These are phyloP conservation scores for Dryoscopus gambensis DNA, from an alignment of 2,113 vertebrate genomes.

Conservation along the genomic window DNA sequence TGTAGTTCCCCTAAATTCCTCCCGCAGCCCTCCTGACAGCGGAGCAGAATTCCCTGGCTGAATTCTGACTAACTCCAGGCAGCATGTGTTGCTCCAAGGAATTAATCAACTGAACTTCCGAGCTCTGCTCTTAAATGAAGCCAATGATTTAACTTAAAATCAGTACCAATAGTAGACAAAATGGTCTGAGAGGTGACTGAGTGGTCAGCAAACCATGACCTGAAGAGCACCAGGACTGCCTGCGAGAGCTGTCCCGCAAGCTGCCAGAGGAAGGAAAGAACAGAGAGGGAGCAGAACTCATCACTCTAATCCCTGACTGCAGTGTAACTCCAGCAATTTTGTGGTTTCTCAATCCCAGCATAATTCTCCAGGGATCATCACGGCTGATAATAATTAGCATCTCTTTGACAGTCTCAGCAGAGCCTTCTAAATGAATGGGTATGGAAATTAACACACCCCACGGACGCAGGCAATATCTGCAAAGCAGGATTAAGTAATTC, in stretches of 20 bases:
- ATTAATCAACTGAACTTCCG: background rate
- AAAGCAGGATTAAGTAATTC: conserved; percentile 11
- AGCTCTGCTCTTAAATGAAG: background rate
- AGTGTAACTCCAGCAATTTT: background rate
- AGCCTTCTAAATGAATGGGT: background rate
- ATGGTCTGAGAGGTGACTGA: background rate
- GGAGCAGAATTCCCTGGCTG: background rate
- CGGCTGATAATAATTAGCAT: conserved; percentile 17
- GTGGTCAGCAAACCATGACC: background rate
- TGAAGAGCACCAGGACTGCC: background rate
- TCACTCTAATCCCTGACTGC: background rate
- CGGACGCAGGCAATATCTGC: background rate
- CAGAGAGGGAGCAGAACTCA: background rate
- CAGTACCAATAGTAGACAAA: background rate
- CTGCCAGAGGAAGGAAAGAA: background rate
- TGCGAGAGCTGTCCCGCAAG: background rate
- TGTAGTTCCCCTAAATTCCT: background rate
- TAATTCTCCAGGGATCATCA: background rate
- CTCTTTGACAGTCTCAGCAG: conserved; percentile 3
- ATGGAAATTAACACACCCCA: conserved; percentile 9
- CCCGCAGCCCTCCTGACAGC: background rate
- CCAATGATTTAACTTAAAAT: background rate
- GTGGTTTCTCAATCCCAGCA: background rate
- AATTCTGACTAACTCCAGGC: background rate
- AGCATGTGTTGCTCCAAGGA: background rate